These are phyloP conservation scores for Anguilla marmorata DNA, from an alignment of 2,797 vertebrate genomes.

Conservation along the genomic window DNA sequence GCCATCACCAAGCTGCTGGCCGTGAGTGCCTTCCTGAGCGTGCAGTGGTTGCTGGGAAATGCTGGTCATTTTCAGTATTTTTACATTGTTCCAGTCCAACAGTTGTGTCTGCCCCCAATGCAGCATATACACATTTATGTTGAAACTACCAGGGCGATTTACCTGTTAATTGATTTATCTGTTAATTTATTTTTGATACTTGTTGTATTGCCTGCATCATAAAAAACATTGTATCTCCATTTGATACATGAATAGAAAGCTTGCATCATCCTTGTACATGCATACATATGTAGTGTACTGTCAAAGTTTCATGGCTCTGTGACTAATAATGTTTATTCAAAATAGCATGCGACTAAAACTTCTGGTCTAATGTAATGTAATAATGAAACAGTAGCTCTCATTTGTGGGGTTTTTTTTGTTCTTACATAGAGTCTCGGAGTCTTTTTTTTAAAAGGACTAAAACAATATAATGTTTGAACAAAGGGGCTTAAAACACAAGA, in stretches of 20 bases:
- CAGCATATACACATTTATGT: neutral
- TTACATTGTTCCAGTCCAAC: neutral
- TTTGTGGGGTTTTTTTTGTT: too few relatives aligned
- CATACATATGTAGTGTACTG: neutral
- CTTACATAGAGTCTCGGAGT: too few relatives aligned
- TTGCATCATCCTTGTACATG: neutral
- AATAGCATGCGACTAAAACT: neutral
- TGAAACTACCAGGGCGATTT: neutral
- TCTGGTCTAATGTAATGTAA: too few relatives aligned
- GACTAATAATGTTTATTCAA: neutral
- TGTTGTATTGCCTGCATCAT: neutral
- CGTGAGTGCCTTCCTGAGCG: constrained; percentile 68
- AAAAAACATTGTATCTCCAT: neutral
- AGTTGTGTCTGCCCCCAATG: neutral
- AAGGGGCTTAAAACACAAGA: neutral
- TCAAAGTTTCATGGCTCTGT: neutral
- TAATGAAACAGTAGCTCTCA: too few relatives aligned
- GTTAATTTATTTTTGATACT: neutral
- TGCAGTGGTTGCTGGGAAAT: constrained; percentile 11
- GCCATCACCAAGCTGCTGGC: constrained; percentile 89
- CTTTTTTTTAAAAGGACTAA: too few relatives aligned
- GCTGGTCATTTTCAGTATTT: neutral
- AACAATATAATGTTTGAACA: too few relatives aligned
- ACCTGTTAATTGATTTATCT: neutral
- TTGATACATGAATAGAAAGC: neutral